phyloP scores from a whole-genome alignment of 2,113 vertebrate species.

The Lagopus muta region DNA sequence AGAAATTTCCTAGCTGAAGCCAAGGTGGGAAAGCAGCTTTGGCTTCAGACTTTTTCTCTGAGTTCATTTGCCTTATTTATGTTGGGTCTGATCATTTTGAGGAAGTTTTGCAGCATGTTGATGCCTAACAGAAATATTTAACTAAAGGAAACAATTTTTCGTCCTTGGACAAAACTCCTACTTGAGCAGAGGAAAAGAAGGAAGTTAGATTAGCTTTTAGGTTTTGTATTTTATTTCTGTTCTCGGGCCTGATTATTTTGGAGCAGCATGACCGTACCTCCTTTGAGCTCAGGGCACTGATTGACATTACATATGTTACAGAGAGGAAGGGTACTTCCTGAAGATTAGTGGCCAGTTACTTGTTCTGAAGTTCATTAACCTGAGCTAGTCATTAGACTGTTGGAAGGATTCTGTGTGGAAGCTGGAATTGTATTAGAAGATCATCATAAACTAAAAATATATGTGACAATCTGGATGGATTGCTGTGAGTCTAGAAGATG shows the following conservation, averaged over 20 bases:
- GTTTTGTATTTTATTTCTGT: slow-evolving; percentile 55
- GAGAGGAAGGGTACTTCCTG: slow-evolving; percentile 67
- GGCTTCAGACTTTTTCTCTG: background rate
- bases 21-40: background rate
- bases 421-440: slow-evolving; percentile 30
- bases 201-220: background rate
- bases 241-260: slow-evolving; percentile 24
- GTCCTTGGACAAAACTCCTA: slow-evolving; percentile 2
- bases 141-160: slow-evolving; percentile 24
- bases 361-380: slow-evolving; percentile 76
- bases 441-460: slow-evolving; percentile 50
- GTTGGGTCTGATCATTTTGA: background rate
- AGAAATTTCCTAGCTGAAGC: slow-evolving; percentile 18
- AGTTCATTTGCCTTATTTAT: slow-evolving; percentile 1
- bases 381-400: slow-evolving; percentile 55
- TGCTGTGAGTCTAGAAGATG: background rate
- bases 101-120: slow-evolving; percentile 23
- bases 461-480: slow-evolving; percentile 35
- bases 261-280: slow-evolving; percentile 38
- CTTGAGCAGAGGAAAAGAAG: background rate
- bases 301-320: slow-evolving; percentile 51
- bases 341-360: slow-evolving; percentile 71
- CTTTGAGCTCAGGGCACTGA: slow-evolving; percentile 37
- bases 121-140: slow-evolving; percentile 37
- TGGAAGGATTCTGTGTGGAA: slow-evolving; percentile 60